Base-by-base conservation (phyloP, 2,888 invertebrate genomes). In the Drepana falcataria region DNA sequence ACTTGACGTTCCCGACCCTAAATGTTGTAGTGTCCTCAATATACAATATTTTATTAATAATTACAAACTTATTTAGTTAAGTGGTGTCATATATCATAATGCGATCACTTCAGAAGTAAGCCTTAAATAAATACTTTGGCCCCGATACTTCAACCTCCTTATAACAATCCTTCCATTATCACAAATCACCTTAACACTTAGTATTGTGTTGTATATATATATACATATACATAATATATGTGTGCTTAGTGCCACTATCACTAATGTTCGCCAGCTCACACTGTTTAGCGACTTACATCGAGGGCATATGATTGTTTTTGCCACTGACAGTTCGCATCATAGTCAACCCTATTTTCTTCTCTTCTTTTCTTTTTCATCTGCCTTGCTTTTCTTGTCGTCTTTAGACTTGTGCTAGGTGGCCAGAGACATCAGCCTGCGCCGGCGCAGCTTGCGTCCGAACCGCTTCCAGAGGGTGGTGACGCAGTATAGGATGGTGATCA, bases 371-470 rank as follows among this genome's bases (percentile, higher is more conserved):
- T 48, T 9, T 55, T 59, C 51, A 59, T 61, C 49, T 57, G 6
- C 49, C 44, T 53, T 55, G 48, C 52, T 52, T 51, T 60, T 61
- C 40, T 54, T 51, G 48, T 59, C 49, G 55, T 62, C 51, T 40
- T 63, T 70, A 47, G 51, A 56, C 52, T 57, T 61, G 35, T 68
- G 83, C 80, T 87, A 89, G 67, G 87, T 87, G 68, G 87, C 82
- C 0, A 89, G 68, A 0, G 89, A 76, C 58, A 87, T 75, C 47
- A 87, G 74, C 40, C 85, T 71, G 7, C 88, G 77, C 2, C 87
- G 67, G 2, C 84, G 74, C 2, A 88, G 69, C 51, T 81, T 83
- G 35, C 87, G 73, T 2, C 86, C 85, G 68, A 80, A 89, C 6
- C 83, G 79, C 48, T 73, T 79, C 84, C 85, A 87, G 47, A 79